phyloP scores from a whole-genome alignment of 2,888 invertebrate species.

The Baccha elongata region DNA sequence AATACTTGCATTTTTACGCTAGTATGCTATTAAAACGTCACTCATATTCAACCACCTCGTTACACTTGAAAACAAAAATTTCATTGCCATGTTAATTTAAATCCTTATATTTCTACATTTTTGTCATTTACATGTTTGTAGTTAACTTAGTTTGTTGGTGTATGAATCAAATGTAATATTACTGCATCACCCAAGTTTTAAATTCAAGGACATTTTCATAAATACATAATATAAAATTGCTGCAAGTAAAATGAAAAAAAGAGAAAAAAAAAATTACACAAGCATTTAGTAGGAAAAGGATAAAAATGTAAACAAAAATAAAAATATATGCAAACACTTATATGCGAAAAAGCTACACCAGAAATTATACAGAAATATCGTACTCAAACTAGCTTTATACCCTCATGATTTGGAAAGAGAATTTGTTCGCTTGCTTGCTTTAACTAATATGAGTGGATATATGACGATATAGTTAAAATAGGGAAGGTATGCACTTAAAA shows the following conservation, averaged over 20 bases:
- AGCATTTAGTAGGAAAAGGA: slow-evolving; percentile 24
- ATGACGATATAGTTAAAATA: slow-evolving; percentile 28
- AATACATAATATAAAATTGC: slow-evolving; percentile 3
- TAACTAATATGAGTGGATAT: slow-evolving; percentile 13
- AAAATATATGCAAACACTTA: slow-evolving; percentile 27
- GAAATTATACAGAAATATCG: background rate
- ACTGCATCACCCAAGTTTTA: slow-evolving; percentile 11
- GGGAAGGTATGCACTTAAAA: background rate
- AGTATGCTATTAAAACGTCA: slow-evolving; percentile 10
- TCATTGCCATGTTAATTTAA: slow-evolving; percentile 30
- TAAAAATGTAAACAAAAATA: slow-evolving; percentile 18
- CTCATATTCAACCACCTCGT: background rate
- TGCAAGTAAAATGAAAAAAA: slow-evolving; percentile 4
- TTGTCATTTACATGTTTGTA: background rate
- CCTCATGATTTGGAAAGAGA: background rate
- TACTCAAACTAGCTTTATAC: background rate
- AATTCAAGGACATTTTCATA: slow-evolving; percentile 37
- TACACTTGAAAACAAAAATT: background rate
- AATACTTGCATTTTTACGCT: slow-evolving; percentile 8
- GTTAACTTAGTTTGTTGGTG: slow-evolving; percentile 1
- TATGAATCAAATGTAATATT: slow-evolving; percentile 11
- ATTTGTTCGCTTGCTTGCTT: background rate
- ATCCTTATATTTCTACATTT: slow-evolving; percentile 17
- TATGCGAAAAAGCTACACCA: background rate
- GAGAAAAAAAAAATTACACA: background rate